phyloP scores from a whole-genome alignment of 2,113 vertebrate genomes.

The Chionodraco myersi region DNA sequence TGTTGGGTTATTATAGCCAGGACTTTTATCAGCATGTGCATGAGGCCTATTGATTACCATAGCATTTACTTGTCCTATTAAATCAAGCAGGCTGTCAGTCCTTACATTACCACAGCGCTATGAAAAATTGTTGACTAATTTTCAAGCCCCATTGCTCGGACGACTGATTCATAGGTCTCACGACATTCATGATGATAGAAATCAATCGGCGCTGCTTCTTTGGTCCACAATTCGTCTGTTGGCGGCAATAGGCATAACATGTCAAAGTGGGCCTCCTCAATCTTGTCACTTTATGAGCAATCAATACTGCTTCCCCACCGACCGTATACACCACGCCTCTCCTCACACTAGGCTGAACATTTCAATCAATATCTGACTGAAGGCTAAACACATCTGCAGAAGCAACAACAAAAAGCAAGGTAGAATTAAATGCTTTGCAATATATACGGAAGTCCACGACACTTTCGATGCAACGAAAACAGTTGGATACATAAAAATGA shows the following conservation, averaged over 20 bases:
- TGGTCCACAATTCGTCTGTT: conserved; percentile 55
- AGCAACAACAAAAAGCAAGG: conserved; percentile 27
- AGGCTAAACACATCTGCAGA: conserved; percentile 63
- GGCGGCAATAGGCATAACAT: conserved; percentile 71
- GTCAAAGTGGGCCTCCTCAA: conserved; percentile 77
- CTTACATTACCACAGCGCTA: conserved; percentile 3
- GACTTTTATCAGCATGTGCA: conserved; percentile 54
- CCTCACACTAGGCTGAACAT: conserved; percentile 56
- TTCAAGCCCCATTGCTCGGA: conserved; percentile 15
- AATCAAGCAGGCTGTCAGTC: conserved; percentile 53
- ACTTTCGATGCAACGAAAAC: neutral
- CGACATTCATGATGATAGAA: conserved; percentile 56
- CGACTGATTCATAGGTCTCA: conserved; percentile 56
- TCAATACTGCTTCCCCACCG: conserved; percentile 75
- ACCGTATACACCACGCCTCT: conserved; percentile 36
- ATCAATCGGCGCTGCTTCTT: conserved; percentile 56
- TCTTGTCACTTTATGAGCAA: conserved; percentile 81
- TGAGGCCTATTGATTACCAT: conserved; percentile 51
- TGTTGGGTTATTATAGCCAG: conserved; percentile 29
- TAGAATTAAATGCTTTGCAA: conserved; percentile 56
- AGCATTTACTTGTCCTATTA: conserved; percentile 61
- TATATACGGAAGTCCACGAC: conserved; percentile 7
- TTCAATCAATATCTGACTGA: conserved; percentile 75
- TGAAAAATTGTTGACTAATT: conserved; percentile 61
- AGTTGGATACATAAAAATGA: neutral